Evolutionary conservation across 2,113 vertebrate species (phyloP), one percentile per base, ranked within the genome.

Genomic region (Centropus bengalensis): DNA sequence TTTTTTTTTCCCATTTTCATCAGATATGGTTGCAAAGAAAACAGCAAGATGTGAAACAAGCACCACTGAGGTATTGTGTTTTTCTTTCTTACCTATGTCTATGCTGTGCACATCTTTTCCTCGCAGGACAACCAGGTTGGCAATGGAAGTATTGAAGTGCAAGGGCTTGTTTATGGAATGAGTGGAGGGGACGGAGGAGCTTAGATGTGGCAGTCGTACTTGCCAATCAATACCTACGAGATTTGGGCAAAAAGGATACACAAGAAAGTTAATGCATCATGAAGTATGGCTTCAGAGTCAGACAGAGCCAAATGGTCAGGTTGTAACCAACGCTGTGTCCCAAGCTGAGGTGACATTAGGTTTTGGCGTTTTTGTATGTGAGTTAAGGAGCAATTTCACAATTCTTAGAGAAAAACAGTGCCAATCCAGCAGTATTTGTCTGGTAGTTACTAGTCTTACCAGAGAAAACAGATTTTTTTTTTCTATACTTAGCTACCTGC

Each of bases 61-160:
- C 22, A 12, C 9, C 51, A 24, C 73, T 5, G 24, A 68, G 63
- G 32, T 24, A 8, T 13, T 23, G 38, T 20, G 75, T 28, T 60
- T 56, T 22, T 80, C 75, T 26, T 70, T 45, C 97, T 98, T 88
- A 99, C 99, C 98, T 58, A 98, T 62, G 59, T 99, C 98, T 11
- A 97, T 96, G 4, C 82, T 86, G 68, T 98, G 98, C 5, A 93
- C 97, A 4, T 99, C 99, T 91, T 99, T 99, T 59, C 99, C 99
- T 91, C 99, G 97, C 94, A 99, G 98, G 93, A 99, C 96, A n/a
- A 99, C 96, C 96, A 99, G 96, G 97, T 99, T 99, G 77, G 99
- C 98, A 94, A 99, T 64, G 55, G 99, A 99, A 26, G 95, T 98
- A 96, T 99, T 99, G 69, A 99, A 99, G 86, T 86, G 93, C 54